phyloP scores from a whole-genome alignment of 1,140 invertebrate species.

The Pectinophora gossypiella region DNA sequence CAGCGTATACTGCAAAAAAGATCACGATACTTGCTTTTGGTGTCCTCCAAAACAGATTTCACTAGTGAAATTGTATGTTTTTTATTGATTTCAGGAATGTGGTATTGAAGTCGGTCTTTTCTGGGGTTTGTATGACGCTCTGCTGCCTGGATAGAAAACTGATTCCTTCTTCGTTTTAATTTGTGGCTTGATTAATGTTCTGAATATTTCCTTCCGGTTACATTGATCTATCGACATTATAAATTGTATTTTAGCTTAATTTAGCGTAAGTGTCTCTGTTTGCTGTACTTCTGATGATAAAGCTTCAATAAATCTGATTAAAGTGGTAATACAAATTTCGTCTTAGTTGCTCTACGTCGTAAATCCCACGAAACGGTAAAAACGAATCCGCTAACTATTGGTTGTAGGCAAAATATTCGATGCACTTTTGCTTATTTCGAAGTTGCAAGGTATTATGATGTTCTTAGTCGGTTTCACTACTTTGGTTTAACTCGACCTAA shows the following conservation, averaged over 20 bases:
- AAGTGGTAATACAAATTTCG: not conserved
- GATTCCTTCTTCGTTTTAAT: constrained; percentile 47
- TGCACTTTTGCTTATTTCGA: too few species aligned
- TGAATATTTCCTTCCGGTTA: constrained; percentile 24
- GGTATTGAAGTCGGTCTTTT: constrained; percentile 61
- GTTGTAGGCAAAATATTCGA: too few species aligned
- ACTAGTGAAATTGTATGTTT: constrained; percentile 34
- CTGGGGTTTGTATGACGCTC: constrained; percentile 32
- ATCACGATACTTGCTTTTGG: not conserved
- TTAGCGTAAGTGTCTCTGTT: constrained; percentile 39
- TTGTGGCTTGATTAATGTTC: constrained; percentile 12
- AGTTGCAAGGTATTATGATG: too few species aligned
- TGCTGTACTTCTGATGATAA: constrained; percentile 31
- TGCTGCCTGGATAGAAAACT: constrained; percentile 36
- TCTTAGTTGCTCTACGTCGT: not conserved
- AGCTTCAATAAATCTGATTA: constrained; percentile 21
- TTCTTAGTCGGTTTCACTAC: too few species aligned
- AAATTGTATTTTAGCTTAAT: constrained; percentile 32
- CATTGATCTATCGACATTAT: constrained; percentile 23
- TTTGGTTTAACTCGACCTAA: too few species aligned
- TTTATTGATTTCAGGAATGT: constrained; percentile 62
- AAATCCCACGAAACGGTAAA: not conserved
- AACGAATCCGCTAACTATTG: too few species aligned
- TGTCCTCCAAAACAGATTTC: not conserved
- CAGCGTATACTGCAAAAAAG: not conserved